These are phyloP conservation scores for Zaprionus lachaisei DNA, from an alignment of 1,140 invertebrate species.

Conservation along the genomic window DNA sequence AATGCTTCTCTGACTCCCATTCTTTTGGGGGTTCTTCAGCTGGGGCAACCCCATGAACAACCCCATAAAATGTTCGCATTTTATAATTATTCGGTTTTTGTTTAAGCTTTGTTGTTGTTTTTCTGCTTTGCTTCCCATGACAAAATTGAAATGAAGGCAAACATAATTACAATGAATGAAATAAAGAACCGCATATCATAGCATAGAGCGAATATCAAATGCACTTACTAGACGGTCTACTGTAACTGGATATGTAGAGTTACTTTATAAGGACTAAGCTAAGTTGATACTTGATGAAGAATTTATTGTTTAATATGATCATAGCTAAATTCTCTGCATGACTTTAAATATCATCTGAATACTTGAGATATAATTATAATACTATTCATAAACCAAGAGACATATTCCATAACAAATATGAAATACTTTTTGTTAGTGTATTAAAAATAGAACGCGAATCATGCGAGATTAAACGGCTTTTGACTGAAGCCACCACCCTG, in stretches of 20 bases:
- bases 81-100: slow-evolving; percentile 28
- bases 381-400: too few relatives aligned
- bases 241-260: neutral
- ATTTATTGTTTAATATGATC: too few relatives aligned
- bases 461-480: slow-evolving; percentile 44
- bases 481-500: slow-evolving; percentile 27
- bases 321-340: too few relatives aligned
- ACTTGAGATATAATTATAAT: too few relatives aligned
- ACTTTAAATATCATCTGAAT: too few relatives aligned
- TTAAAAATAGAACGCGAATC: slow-evolving; percentile 24
- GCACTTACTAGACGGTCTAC: neutral
- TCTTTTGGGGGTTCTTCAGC: slow-evolving; percentile 1
- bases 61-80: slow-evolving; percentile 19
- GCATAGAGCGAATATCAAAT: neutral
- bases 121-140: slow-evolving; percentile 28
- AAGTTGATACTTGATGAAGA: neutral
- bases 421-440: slow-evolving; percentile 1
- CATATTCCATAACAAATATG: neutral
- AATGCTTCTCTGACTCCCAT: neutral
- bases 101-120: neutral
- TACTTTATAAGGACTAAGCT: neutral
- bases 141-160: slow-evolving; percentile 45
- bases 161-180: slow-evolving; percentile 44
- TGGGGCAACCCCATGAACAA: slow-evolving; percentile 23
- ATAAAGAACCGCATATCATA: neutral